A percentile compares a stretch with the other conserved stretches of the same genome.
phyloP scores from a whole-genome alignment of 2,113 vertebrate species.

The Dendrocopos noguchii region DNA sequence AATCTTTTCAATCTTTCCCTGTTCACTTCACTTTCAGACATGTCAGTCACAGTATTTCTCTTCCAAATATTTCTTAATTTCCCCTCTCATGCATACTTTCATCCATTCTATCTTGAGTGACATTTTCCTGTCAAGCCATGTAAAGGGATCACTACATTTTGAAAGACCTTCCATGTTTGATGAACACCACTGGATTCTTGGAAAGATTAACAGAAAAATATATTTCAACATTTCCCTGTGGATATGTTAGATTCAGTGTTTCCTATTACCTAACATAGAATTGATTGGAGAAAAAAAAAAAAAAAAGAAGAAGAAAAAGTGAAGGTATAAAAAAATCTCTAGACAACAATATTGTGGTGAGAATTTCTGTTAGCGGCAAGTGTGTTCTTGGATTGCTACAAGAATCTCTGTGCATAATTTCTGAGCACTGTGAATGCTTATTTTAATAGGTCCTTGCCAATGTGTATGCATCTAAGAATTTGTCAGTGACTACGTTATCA shows the following conservation, averaged over 20 bases:
- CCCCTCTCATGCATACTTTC: neutral
- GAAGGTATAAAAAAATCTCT: fast-evolving
- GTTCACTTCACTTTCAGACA: neutral
- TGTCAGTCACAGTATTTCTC: neutral
- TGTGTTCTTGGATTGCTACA: neutral
- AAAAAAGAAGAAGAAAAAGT: neutral
- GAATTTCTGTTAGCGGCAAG: neutral
- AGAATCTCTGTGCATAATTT: neutral
- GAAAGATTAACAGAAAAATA: neutral
- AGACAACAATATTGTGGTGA: neutral
- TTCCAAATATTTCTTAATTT: neutral
- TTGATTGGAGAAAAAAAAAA: neutral
- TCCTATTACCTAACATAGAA: neutral
- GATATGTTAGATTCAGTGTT: neutral
- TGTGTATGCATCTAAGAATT: neutral
- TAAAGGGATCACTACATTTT: neutral
- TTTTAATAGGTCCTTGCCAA: neutral
- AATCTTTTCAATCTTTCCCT: neutral
- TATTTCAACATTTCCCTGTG: neutral
- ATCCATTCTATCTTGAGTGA: neutral
- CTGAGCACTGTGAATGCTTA: neutral
- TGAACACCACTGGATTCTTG: neutral
- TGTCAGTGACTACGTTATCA: neutral
- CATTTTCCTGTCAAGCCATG: neutral
- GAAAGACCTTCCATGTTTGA: neutral